phyloP scores from a whole-genome alignment of 2,113 vertebrate species.

The Apistogramma diplotaenia region DNA sequence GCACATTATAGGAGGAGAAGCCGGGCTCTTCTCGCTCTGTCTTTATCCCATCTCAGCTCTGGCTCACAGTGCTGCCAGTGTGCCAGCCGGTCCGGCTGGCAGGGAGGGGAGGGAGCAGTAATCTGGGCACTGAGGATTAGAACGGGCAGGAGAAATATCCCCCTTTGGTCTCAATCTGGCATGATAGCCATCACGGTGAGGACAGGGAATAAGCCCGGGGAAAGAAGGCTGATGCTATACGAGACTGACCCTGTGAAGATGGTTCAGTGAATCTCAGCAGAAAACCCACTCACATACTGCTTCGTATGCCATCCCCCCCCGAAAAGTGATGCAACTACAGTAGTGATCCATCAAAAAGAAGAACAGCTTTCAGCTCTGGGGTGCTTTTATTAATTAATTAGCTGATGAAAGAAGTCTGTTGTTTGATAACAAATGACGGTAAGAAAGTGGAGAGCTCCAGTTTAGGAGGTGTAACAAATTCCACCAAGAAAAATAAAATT shows the following conservation, averaged over 20 bases:
- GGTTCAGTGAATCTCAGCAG: constrained; percentile 26
- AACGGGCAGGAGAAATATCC: constrained; percentile 58
- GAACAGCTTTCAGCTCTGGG: not conserved
- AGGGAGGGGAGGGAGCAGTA: constrained; percentile 35
- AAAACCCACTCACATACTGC: not conserved
- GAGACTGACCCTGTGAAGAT: constrained; percentile 31
- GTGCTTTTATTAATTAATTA: constrained; percentile 1
- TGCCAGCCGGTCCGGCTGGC: constrained; percentile 33
- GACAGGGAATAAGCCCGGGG: constrained; percentile 9
- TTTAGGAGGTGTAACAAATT: not conserved
- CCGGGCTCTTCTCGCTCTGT: not conserved
- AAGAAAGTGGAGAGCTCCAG: not conserved
- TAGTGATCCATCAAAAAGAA: not conserved
- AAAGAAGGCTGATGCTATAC: not conserved
- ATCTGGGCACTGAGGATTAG: constrained; percentile 66
- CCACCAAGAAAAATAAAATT: not conserved
- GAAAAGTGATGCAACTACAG: constrained; percentile 24
- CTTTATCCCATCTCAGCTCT: constrained; percentile 18
- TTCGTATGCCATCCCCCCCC: not conserved
- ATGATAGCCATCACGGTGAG: constrained; percentile 38
- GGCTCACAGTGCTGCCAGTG: constrained; percentile 9
- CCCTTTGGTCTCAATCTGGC: constrained; percentile 58
- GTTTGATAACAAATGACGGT: not conserved
- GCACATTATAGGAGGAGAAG: not conserved
- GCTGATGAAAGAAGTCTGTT: not conserved